A percentile compares a stretch with the other conserved stretches of the same genome.
Conservation (phyloP, 2,797 vertebrate species). For the Varecia variegata region DNA sequence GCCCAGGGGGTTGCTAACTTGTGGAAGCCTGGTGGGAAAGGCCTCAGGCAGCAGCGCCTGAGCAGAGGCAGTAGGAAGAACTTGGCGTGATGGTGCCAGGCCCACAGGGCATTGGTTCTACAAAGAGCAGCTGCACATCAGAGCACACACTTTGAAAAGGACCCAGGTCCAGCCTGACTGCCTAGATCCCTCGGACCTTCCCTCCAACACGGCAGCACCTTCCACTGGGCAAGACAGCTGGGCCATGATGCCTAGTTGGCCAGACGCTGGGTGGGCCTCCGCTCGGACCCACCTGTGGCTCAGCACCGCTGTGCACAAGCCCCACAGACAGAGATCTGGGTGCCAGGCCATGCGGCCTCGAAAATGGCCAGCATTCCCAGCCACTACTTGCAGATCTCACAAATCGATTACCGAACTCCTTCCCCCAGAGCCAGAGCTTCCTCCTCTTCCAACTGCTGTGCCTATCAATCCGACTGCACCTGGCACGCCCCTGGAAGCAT, state of each 20-base stretch:
- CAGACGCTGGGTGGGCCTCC: not conserved
- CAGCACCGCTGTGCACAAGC: not conserved
- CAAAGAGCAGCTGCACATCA: not conserved
- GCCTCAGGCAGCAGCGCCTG: not conserved
- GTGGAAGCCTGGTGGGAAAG: not conserved
- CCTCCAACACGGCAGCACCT: not conserved
- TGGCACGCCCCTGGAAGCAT: not conserved
- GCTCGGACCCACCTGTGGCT: accelerated
- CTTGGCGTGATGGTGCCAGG: not conserved
- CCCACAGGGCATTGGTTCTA: not conserved
- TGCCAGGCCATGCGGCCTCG: not conserved
- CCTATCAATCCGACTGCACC: not conserved
- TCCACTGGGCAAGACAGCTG: not conserved
- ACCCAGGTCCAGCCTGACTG: not conserved
- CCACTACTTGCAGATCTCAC: not conserved
- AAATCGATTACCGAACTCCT: not conserved
- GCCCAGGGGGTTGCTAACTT: not conserved
- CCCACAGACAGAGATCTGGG: not conserved
- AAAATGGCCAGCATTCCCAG: not conserved
- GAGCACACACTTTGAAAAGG: not conserved
- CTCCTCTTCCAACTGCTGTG: not conserved
- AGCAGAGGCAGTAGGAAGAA: not conserved
- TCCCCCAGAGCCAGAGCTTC: not conserved
- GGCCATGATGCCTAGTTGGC: accelerated
- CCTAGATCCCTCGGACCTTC: not conserved